phyloP scores from a whole-genome alignment of 1,140 invertebrate species.

The Cotesia chilonis region DNA sequence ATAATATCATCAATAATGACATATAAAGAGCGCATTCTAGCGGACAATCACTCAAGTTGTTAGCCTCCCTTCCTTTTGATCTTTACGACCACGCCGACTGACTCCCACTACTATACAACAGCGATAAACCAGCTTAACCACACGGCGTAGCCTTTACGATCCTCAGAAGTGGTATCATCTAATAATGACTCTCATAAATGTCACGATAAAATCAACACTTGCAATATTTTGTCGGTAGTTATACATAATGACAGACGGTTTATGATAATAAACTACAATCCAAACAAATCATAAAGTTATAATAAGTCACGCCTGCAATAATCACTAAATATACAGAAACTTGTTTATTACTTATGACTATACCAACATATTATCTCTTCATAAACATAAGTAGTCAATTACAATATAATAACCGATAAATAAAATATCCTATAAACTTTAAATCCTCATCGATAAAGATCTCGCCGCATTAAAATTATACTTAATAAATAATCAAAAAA shows the following conservation, averaged over 20 bases:
- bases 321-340: not conserved
- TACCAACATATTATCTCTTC: too few species aligned
- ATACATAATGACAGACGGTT: conserved; percentile 57
- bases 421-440: too few species aligned
- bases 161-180: conserved; percentile 55
- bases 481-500: too few species aligned
- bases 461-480: too few species aligned
- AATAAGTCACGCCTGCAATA: conserved; percentile 24
- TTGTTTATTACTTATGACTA: conserved; percentile 32
- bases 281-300: conserved; percentile 63
- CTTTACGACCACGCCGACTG: conserved; percentile 37
- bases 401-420: too few species aligned
- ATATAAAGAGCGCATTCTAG: conserved; percentile 55
- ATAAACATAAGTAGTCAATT: too few species aligned
- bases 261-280: conserved; percentile 63
- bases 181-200: conserved; percentile 66
- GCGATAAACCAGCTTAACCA: conserved; percentile 49
- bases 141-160: conserved; percentile 64
- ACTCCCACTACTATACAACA: conserved; percentile 19
- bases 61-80: conserved; percentile 53
- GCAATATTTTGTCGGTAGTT: conserved; percentile 61
- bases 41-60: conserved; percentile 53
- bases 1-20: conserved; percentile 12
- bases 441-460: too few species aligned
- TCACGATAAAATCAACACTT: conserved; percentile 64